Base-by-base conservation (phyloP, 2,797 vertebrate species). In the Acanthornis magna region DNA sequence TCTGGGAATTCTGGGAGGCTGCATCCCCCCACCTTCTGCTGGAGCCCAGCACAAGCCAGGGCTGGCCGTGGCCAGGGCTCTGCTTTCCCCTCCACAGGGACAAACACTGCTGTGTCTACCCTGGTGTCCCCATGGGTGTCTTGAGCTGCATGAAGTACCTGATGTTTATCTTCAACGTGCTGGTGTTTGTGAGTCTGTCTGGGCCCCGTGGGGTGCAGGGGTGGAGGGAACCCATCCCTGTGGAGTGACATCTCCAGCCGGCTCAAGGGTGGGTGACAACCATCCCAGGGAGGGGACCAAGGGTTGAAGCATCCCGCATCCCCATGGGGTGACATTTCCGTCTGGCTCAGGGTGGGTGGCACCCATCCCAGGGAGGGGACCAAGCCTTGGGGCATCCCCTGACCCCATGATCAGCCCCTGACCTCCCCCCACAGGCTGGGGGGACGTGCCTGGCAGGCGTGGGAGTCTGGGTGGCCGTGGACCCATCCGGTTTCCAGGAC, bases 81-180 rank as follows among this genome's bases (percentile, higher is more conserved):
- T 77, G 40, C 61, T 84, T 55, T 83, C 51, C 29, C n/a, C 23
- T 81, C 54, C 3, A 6, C 8, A 94, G 93, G 70, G 73, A 57
- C 73, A 2, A 53, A 6, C 16, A 9, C 60, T 27, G 83, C 67
- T 0, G 47, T 32, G 54, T 30, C 26, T 17, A 34, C 29, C 0
- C 4, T 2, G 0, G 7, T 2, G 22, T 67, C 70, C 53, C 68
- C 57, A 97, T 96, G 96, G 82, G 73, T 9, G 67, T 97, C 54
- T 21, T 97, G 92, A 91, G 79, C 85, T 97, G 96, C 40, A 11
- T 97, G 84, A 97, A 96, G 89, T 95, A 97, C 75, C 94, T 97
- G 94, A 97, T 97, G 97, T 96, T 97, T 88, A 16, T 90, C 94
- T 97, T 96, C 96, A 97, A 96, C 14, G 47, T 85, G 30, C 91